phyloP scores from a whole-genome alignment of 53 echinoderm and acorn worm genomes.

The Astropecten irregularis region DNA sequence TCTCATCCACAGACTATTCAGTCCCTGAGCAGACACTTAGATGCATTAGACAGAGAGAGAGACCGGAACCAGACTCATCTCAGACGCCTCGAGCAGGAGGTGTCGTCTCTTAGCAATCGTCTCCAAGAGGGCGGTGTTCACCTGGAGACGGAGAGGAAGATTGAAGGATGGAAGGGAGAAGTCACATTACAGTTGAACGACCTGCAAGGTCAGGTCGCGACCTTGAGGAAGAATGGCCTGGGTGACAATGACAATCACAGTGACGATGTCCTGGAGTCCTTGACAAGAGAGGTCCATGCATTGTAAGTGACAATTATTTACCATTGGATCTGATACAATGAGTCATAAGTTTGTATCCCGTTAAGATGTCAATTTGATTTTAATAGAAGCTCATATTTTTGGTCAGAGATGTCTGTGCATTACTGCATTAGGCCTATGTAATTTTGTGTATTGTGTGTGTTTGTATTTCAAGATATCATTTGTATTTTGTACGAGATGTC shows the following conservation, averaged over 20 bases:
- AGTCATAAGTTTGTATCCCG: too few relatives aligned
- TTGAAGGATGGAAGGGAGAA: conserved; percentile 77
- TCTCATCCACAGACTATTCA: conserved; percentile 70
- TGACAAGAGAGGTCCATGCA: conserved; percentile 71
- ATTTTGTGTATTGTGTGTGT: too few relatives aligned
- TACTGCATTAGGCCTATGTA: too few relatives aligned
- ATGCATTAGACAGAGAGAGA: conserved; percentile 73
- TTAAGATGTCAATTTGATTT: too few relatives aligned
- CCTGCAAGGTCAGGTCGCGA: conserved; percentile 67
- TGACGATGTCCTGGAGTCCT: conserved; percentile 52
- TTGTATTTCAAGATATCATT: too few relatives aligned
- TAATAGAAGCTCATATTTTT: too few relatives aligned
- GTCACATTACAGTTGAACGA: conserved; percentile 76
- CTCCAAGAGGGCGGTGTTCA: conserved; percentile 78
- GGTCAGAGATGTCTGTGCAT: too few relatives aligned
- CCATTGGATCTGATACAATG: too few relatives aligned
- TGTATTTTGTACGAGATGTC: too few relatives aligned
- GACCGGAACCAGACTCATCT: conserved; percentile 71
- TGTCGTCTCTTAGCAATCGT: conserved; percentile 62
- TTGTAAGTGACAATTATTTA: too few relatives aligned
- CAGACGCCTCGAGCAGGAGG: conserved; percentile 70
- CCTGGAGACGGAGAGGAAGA: conserved; percentile 74
- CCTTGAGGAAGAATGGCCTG: conserved; percentile 3
- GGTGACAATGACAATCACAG: neutral
- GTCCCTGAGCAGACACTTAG: conserved; percentile 70